Conservation (phyloP, 2,797 vertebrate species). For the Leuciscus waleckii region DNA sequence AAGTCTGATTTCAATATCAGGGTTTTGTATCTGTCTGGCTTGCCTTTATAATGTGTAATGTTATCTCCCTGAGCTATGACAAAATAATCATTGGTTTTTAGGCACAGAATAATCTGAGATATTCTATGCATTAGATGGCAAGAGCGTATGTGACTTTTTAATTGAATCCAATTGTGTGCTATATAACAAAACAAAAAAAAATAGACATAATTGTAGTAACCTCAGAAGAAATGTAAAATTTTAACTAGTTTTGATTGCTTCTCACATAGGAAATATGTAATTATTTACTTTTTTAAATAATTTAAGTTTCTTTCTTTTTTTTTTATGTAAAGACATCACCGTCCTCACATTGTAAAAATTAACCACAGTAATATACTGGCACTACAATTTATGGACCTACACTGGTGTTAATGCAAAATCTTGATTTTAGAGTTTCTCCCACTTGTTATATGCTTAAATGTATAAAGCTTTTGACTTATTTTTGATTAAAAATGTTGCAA, state of each 20-base stretch:
- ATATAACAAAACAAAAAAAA: too few species aligned
- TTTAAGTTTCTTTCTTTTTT: background rate
- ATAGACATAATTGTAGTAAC: background rate
- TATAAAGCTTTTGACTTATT: conserved; percentile 45
- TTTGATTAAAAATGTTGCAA: conserved; percentile 38
- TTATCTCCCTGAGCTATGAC: background rate
- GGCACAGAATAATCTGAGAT: background rate
- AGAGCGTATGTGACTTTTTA: background rate
- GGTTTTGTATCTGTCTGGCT: background rate
- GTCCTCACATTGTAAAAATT: background rate
- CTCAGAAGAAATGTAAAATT: background rate
- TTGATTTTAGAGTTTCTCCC: background rate
- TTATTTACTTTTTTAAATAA: background rate
- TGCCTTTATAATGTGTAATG: background rate
- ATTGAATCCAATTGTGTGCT: background rate
- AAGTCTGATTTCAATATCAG: conserved; percentile 14
- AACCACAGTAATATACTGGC: background rate
- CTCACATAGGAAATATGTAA: background rate
- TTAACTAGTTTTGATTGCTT: background rate
- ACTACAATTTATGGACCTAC: conserved; percentile 12
- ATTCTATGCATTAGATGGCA: background rate
- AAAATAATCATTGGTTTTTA: background rate
- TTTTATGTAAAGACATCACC: background rate
- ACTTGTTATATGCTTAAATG: conserved; percentile 28
- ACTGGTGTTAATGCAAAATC: background rate